Conservation (phyloP, 2,888 invertebrate species). For the Drosophila limbata region DNA sequence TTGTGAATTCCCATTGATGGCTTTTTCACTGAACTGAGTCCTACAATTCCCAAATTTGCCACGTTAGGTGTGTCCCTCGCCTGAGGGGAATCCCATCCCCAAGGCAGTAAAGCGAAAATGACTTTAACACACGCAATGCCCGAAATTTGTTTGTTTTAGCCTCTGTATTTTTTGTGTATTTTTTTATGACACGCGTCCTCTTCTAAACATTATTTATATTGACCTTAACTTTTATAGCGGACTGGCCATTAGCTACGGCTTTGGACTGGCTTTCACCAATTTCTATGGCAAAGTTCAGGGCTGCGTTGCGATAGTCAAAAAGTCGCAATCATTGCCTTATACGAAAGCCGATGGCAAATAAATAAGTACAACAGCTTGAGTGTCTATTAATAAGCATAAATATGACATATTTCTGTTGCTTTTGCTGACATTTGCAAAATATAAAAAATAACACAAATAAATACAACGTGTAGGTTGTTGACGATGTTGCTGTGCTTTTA, state of each 20-base stretch:
- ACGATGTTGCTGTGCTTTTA: constrained; percentile 2
- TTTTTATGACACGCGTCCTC: constrained; percentile 52
- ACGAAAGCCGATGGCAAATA: constrained; percentile 21
- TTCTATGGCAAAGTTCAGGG: constrained; percentile 63
- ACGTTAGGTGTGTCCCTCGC: constrained; percentile 22
- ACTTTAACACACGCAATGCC: constrained; percentile 56
- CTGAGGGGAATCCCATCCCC: neutral
- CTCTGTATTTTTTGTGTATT: constrained; percentile 1
- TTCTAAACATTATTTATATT: constrained; percentile 66
- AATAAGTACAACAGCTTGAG: constrained; percentile 40
- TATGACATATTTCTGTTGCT: constrained; percentile 55
- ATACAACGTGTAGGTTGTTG: constrained; percentile 13
- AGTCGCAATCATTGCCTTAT: constrained; percentile 44
- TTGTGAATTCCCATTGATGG: neutral
- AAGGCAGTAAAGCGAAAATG: constrained; percentile 36
- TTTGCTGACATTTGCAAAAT: constrained; percentile 44
- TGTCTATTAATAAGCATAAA: constrained; percentile 64
- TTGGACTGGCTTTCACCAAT: constrained; percentile 14
- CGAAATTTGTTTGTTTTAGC: constrained; percentile 12
- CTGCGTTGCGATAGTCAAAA: constrained; percentile 21
- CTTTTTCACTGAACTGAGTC: neutral
- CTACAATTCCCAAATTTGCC: neutral
- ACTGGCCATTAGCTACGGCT: constrained; percentile 55
- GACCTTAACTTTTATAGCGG: constrained; percentile 57
- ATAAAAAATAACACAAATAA: constrained; percentile 18